These are phyloP conservation scores for Agrotis exclamationis DNA, from an alignment of 2,888 invertebrate genomes.

Conservation along the genomic window DNA sequence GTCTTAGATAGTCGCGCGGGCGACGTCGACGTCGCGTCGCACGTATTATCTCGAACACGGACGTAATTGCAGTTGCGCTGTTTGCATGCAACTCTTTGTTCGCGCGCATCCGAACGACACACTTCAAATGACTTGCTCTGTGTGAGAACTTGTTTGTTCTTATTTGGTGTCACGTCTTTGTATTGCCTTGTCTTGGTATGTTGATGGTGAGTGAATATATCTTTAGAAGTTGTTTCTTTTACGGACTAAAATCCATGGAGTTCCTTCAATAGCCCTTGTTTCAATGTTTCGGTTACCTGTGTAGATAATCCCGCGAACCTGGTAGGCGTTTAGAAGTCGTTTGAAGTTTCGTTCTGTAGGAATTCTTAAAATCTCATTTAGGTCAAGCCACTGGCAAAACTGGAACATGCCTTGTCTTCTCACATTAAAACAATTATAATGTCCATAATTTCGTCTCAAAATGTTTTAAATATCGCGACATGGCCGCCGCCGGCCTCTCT, in stretches of 20 bases:
- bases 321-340: not conserved
- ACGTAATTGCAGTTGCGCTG: conserved; percentile 28
- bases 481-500: conserved; percentile 1
- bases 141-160: conserved; percentile 17
- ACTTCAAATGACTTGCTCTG: conserved; percentile 29
- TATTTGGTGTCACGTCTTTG: conserved; percentile 7
- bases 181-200: not conserved
- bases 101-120: conserved; percentile 5
- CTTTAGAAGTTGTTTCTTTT: no score
- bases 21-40: no score
- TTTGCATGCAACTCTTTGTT: conserved; percentile 41
- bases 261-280: no score
- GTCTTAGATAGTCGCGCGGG: not conserved
- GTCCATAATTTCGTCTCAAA: conserved; percentile 22
- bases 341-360: not conserved
- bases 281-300: no score
- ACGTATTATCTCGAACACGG: not conserved
- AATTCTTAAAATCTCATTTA: not conserved
- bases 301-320: no score
- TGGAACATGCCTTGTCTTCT: not conserved
- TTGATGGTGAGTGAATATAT: not conserved
- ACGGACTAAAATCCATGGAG: no score
- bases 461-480: conserved; percentile 34
- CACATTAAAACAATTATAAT: not conserved
- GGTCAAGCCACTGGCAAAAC: not conserved